phyloP scores from a whole-genome alignment of 2,888 invertebrate species.

The Morpho helenor region DNA sequence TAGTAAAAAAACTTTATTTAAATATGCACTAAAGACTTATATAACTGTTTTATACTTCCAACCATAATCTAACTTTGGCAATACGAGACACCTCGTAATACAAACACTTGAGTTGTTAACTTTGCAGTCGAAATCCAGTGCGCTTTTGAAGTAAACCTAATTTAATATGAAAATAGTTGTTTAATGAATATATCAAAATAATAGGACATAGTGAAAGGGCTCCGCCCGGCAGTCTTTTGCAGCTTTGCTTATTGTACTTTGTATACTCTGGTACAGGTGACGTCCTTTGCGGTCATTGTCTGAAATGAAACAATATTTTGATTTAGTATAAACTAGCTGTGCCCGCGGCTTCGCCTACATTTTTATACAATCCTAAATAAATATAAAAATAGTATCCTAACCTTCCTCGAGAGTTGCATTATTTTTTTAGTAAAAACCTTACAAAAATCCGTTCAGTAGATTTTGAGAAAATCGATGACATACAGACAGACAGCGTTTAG shows the following conservation, averaged over 20 bases:
- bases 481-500: too few species aligned
- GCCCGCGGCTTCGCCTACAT: too few species aligned
- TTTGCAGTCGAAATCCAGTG: conserved; percentile 22
- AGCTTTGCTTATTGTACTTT: conserved; percentile 76
- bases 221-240: conserved; percentile 57
- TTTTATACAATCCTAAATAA: too few species aligned
- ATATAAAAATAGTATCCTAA: too few species aligned
- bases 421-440: too few species aligned
- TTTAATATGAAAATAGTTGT: conserved; percentile 55
- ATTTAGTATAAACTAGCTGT: too few species aligned
- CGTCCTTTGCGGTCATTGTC: conserved; percentile 85
- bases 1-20: conserved; percentile 48
- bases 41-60: conserved; percentile 45
- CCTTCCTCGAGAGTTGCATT: too few species aligned
- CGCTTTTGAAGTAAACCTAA: conserved; percentile 46
- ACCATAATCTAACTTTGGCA: conserved; percentile 46
- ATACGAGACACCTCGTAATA: conserved; percentile 20
- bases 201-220: conserved; percentile 40
- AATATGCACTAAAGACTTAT: conserved; percentile 71
- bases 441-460: too few species aligned
- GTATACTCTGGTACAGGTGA: conserved; percentile 87
- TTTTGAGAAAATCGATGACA: too few species aligned
- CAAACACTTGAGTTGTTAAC: conserved; percentile 21
- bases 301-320: conserved; percentile 52
- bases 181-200: conserved; percentile 42